A percentile compares a stretch with the other conserved stretches of the same genome.
These are phyloP conservation scores for Nyctibius bracteatus DNA, from an alignment of 2,113 vertebrate genomes.

Conservation along the genomic window DNA sequence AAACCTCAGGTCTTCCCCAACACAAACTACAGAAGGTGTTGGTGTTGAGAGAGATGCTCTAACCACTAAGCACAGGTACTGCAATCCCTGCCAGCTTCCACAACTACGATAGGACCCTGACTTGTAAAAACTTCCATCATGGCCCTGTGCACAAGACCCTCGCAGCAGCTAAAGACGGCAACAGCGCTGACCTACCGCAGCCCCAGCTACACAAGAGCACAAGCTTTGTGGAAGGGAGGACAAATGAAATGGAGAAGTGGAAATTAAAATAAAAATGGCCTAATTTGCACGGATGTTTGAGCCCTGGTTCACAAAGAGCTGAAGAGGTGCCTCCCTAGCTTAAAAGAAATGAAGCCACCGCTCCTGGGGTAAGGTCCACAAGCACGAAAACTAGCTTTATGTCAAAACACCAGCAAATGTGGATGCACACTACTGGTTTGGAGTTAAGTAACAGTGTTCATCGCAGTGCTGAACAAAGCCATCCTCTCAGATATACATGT, in stretches of 20 bases:
- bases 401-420: background rate
- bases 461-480: background rate
- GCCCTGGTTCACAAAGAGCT: background rate
- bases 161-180: background rate
- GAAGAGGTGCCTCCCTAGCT: background rate
- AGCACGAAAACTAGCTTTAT: background rate
- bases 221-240: background rate
- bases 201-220: background rate
- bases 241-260: background rate
- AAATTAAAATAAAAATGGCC: background rate
- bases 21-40: background rate
- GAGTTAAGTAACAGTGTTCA: no score
- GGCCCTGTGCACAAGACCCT: background rate
- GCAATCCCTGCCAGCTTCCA: background rate
- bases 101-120: fast-evolving
- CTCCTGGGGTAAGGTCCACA: background rate
- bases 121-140: background rate
- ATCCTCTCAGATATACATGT: fast-evolving
- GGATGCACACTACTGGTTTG: background rate
- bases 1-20: background rate
- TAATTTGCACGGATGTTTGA: background rate
- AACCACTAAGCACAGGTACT: background rate
- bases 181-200: background rate
- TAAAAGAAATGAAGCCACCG: background rate
- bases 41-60: background rate